These are phyloP conservation scores for Flexamia atlantica DNA, from an alignment of 2,888 invertebrate species.

Conservation along the genomic window DNA sequence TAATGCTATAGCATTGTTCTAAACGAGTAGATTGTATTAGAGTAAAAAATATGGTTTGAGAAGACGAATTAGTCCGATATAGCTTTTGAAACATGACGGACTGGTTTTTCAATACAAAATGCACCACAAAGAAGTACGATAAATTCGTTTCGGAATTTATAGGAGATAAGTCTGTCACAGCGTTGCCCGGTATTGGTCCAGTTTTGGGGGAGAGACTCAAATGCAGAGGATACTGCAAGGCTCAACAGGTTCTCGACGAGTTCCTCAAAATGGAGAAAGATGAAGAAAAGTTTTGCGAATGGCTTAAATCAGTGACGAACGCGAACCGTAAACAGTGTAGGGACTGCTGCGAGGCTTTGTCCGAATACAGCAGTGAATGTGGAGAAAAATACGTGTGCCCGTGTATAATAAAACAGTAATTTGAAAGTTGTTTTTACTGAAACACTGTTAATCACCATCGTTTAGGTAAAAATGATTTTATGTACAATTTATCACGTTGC, in stretches of 20 bases:
- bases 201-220: slow-evolving; percentile 5
- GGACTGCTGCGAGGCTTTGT: background rate
- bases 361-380: background rate
- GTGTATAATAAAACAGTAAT: too few relatives aligned
- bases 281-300: background rate
- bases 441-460: too few relatives aligned
- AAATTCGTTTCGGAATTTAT: background rate
- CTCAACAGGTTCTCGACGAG: background rate
- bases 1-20: too few relatives aligned
- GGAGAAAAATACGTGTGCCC: too few relatives aligned
- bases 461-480: too few relatives aligned
- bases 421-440: too few relatives aligned
- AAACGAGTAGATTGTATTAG: too few relatives aligned
- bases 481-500: too few relatives aligned
- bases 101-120: background rate
- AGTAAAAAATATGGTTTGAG: too few relatives aligned
- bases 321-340: background rate
- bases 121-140: background rate
- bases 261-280: slow-evolving; percentile 10
- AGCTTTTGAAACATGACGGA: too few relatives aligned
- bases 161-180: background rate
- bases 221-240: background rate
- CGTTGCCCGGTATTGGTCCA: background rate
- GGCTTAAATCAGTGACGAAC: background rate
- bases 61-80: too few relatives aligned